These are phyloP conservation scores for Idaea straminata DNA, from an alignment of 2,888 invertebrate genomes.

Conservation along the genomic window DNA sequence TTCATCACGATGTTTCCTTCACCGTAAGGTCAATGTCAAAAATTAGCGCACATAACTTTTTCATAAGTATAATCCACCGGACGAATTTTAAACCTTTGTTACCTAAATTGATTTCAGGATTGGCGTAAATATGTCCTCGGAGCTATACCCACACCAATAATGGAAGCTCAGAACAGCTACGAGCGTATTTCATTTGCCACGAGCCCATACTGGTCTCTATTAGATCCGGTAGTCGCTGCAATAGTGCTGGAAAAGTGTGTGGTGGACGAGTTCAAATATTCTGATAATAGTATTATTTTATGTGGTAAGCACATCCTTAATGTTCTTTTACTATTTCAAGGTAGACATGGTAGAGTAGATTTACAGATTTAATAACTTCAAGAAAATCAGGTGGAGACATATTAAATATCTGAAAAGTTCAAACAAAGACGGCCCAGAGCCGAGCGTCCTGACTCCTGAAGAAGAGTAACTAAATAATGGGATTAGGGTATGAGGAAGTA, in stretches of 20 bases:
- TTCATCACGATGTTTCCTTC: too few relatives aligned
- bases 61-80: too few relatives aligned
- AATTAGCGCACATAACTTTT: too few relatives aligned
- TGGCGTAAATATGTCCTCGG: constrained; percentile 46
- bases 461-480: too few relatives aligned
- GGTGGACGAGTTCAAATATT: constrained; percentile 32
- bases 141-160: constrained; percentile 37
- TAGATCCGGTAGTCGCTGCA: constrained; percentile 47
- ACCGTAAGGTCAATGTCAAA: background rate
- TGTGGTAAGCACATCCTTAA: constrained; percentile 44
- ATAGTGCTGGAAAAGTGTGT: constrained; percentile 32
- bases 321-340: too few relatives aligned
- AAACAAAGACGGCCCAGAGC: too few relatives aligned
- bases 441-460: too few relatives aligned
- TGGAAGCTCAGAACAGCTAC: constrained; percentile 39
- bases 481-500: too few relatives aligned
- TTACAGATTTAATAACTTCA: too few relatives aligned
- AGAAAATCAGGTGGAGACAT: too few relatives aligned
- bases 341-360: too few relatives aligned
- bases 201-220: constrained; percentile 28
- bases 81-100: background rate
- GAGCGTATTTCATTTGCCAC: constrained; percentile 35
- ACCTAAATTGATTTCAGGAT: constrained; percentile 29
- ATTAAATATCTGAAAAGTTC: too few relatives aligned
- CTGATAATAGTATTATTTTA: constrained; percentile 41